Percentiles rank a stretch among this genome's conserved stretches.
Conservation (phyloP, 2,888 invertebrate genomes). For the Aphelenchoides bicaudatus region DNA sequence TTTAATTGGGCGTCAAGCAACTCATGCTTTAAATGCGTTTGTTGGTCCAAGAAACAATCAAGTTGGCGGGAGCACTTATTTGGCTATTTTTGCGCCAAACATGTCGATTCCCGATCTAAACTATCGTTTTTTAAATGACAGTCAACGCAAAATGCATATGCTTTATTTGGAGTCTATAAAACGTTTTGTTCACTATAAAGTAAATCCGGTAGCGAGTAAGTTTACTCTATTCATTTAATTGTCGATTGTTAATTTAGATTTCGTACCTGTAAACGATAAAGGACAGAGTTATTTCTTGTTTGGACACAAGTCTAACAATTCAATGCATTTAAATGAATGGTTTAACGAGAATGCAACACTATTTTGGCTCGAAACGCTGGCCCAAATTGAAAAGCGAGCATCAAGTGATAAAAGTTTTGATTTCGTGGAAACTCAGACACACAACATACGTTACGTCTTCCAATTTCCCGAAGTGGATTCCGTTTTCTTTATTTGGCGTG, state of each 20-base stretch:
- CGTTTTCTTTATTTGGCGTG: too few relatives aligned
- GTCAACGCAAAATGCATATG: neutral
- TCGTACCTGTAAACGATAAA: constrained; percentile 3
- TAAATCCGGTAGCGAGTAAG: neutral
- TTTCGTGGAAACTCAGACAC: too few relatives aligned
- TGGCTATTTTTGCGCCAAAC: neutral
- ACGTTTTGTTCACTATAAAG: neutral
- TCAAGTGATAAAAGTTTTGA: too few relatives aligned
- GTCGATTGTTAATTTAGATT: neutral
- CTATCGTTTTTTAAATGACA: neutral
- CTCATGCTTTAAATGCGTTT: neutral
- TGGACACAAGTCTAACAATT: too few relatives aligned
- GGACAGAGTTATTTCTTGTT: neutral
- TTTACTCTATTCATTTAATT: neutral
- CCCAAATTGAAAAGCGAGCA: too few relatives aligned
- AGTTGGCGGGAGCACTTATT: neutral
- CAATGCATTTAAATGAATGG: neutral
- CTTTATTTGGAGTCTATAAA: neutral
- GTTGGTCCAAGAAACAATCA: constrained; percentile 7
- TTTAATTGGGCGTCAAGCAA: constrained; percentile 3
- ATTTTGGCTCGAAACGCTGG: neutral
- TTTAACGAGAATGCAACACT: neutral
- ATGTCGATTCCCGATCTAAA: neutral
- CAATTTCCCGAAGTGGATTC: too few relatives aligned
- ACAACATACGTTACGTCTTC: too few relatives aligned